phyloP scores from a whole-genome alignment of 2,888 invertebrate species.

The Nesidiocoris tenuis region DNA sequence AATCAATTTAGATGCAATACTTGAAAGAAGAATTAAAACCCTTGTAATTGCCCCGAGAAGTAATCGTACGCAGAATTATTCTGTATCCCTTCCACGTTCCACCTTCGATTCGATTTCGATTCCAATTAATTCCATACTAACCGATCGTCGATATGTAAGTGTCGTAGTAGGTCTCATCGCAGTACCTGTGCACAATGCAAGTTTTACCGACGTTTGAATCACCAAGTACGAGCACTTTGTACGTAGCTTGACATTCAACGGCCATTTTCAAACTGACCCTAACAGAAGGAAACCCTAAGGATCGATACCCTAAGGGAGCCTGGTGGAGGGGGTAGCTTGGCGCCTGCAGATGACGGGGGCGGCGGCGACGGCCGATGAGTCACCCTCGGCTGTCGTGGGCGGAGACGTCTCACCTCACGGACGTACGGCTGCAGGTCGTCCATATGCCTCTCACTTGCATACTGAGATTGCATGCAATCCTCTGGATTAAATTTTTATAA shows the following conservation, averaged over 20 bases:
- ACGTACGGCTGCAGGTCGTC: no score
- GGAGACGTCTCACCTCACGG: no score
- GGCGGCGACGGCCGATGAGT: neutral
- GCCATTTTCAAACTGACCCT: conserved; percentile 47
- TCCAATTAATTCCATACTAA: no score
- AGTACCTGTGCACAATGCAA: conserved; percentile 85
- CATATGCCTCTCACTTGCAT: no score
- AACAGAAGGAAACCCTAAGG: neutral
- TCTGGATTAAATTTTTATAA: no score
- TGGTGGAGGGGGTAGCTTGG: neutral
- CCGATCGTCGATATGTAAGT: conserved; percentile 89
- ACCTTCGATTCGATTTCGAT: no score
- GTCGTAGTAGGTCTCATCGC: conserved; percentile 86
- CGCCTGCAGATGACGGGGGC: neutral
- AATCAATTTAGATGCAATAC: no score
- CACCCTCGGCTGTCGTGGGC: neutral
- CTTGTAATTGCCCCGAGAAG: no score
- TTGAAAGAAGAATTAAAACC: no score
- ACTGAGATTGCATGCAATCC: no score
- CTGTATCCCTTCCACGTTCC: no score
- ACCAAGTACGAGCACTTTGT: conserved; percentile 81
- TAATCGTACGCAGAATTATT: no score
- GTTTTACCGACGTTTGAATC: conserved; percentile 90
- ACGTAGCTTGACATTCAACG: conserved; percentile 80
- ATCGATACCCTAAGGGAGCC: conserved; percentile 11